Base-by-base conservation (phyloP, 2,797 vertebrate species). In the Hybognathus amarus region DNA sequence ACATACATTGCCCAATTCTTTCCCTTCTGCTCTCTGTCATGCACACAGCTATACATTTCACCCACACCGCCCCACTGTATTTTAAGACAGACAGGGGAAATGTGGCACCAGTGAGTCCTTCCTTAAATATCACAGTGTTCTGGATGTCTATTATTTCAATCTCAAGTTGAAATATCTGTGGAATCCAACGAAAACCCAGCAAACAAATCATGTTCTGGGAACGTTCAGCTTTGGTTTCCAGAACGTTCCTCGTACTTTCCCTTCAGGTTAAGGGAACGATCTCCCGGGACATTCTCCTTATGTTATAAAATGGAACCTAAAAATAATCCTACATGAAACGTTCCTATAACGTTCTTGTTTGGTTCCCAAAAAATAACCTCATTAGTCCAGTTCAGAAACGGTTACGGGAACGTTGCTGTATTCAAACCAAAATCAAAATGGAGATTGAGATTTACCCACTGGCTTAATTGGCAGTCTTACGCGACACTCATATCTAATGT, bases 11-110 rank as follows among this genome's bases (percentile, higher is more conserved):
- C 24, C 27, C 17, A 33, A 4, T 30, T 38, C 47, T 63, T 15
- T 66, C 24, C 27, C 54, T 56, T 66, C 77, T 78, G 77, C 63
- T 70, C 74, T 59, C 79, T 45, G 80, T 78, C 64, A 67, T 42
- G 17, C 70, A 50, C 24, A 20, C 38, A 3, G 1, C 17, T 54
- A 70, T 66, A 24, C 12, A 68, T 71, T 77, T 73, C 36, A 82
- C 47, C 27, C 24, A 6, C 10, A 0, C 22, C 47, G 1, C 18
- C 47, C 47, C 50, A 33, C 54, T 78, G 66, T 83, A 63, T 71
- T 71, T 69, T 63, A 63, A n/a, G 66, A 70, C 40, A 22, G 66
- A 70, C 66, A 82, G n/a, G 30, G 40, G 59, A 82, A 74, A 82
- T 74, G 70, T 64, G 59, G 59, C n/a, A 64, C 45, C 33, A 54